Percentiles rank a stretch among this genome's conserved stretches.
Evolutionary conservation across 2,888 invertebrate genomes (phyloP).

Genomic region (Hirudinaria manillensis): DNA sequence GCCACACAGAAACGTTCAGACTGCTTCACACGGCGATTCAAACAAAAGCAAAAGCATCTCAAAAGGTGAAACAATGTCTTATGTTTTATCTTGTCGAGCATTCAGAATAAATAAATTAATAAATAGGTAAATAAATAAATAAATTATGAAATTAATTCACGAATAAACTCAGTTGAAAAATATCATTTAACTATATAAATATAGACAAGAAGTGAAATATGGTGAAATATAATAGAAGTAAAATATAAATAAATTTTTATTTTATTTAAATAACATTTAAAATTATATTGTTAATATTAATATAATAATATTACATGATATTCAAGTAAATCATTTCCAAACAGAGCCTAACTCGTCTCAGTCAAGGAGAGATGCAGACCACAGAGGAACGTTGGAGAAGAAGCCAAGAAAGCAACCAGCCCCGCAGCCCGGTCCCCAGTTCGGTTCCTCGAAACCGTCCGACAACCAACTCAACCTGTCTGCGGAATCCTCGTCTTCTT

Average conservation of each 20-base stretch:
- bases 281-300: too few species aligned
- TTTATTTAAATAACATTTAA: too few species aligned
- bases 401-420: background rate
- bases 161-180: too few species aligned
- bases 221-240: too few species aligned
- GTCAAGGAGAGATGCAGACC: background rate
- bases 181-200: too few species aligned
- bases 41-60: background rate
- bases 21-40: background rate
- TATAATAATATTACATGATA: too few species aligned
- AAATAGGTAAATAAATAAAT: too few species aligned
- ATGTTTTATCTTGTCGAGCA: background rate
- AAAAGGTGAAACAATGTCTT: background rate
- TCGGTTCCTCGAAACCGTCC: background rate
- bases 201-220: too few species aligned
- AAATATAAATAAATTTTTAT: too few species aligned
- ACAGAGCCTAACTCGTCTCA: background rate
- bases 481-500: conserved; percentile 3
- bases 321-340: too few species aligned
- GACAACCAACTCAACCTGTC: background rate
- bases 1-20: background rate
- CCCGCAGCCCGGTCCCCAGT: background rate
- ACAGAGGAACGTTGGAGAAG: conserved; percentile 10
- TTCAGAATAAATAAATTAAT: too few species aligned
- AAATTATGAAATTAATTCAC: too few species aligned